A percentile compares a stretch with the other conserved stretches of the same genome.
Evolutionary conservation across 1,140 invertebrate species (phyloP).

Genomic region (Contarinia nasturtii): DNA sequence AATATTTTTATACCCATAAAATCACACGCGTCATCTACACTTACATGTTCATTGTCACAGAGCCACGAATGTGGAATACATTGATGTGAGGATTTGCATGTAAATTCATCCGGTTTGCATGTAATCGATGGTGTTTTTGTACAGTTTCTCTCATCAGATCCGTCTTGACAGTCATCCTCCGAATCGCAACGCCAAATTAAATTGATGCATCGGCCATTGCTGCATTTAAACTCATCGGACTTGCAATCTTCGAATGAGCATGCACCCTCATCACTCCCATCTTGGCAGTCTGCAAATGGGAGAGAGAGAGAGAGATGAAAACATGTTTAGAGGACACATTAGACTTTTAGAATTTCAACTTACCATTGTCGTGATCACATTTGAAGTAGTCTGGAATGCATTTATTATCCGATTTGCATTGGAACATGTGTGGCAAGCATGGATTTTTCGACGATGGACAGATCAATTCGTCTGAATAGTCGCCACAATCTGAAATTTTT

Average conservation of each 20-base stretch:
- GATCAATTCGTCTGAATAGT: slow-evolving; percentile 26
- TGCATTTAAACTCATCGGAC: slow-evolving; percentile 9
- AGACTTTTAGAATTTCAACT: too few relatives aligned
- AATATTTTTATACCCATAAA: too few relatives aligned
- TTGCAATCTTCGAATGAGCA: slow-evolving; percentile 24
- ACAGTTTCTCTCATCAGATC: slow-evolving; percentile 37
- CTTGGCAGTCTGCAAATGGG: slow-evolving; percentile 36
- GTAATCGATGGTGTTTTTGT: slow-evolving; percentile 4
- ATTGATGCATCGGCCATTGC: slow-evolving; percentile 30
- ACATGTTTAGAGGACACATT: too few relatives aligned
- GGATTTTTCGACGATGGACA: slow-evolving; percentile 24
- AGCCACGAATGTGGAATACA: slow-evolving; percentile 33
- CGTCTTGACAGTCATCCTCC: slow-evolving; percentile 38
- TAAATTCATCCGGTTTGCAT: slow-evolving; percentile 25
- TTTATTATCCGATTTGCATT: slow-evolving; percentile 42
- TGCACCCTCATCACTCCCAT: slow-evolving; percentile 48
- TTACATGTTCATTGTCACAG: slow-evolving; percentile 31
- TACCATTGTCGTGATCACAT: slow-evolving; percentile 42
- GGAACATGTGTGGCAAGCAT: slow-evolving; percentile 41
- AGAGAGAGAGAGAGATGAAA: too few relatives aligned
- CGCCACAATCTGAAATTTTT: slow-evolving; percentile 27
- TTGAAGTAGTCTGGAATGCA: slow-evolving; percentile 29
- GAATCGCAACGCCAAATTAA: slow-evolving; percentile 6
- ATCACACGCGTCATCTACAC: too few relatives aligned
- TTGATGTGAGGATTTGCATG: slow-evolving; percentile 15